Evolutionary conservation across 2,797 vertebrate genomes (phyloP), one percentile per base, ranked within the genome.

Genomic region (Benthosema pterotum): DNA sequence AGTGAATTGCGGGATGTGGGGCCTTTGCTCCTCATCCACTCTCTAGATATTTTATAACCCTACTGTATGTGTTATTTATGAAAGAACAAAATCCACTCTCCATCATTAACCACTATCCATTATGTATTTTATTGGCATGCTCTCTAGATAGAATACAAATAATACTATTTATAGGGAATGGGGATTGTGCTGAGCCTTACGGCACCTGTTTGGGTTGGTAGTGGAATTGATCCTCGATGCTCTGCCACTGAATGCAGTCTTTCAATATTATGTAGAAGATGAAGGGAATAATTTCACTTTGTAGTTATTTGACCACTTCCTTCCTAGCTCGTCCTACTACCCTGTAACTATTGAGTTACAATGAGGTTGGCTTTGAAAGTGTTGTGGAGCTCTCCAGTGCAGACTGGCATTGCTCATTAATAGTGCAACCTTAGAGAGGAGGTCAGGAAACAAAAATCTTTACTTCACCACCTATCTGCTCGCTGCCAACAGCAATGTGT

Each of bases 331-430:
- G 65, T 62, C 56, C 49, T 12, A 48, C 25, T 25, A 18, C 25
- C 12, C 52, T 68, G 75, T 76, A 57, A 77, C 73, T 48, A 52
- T 47, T 61, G 51, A 64, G 59, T 67, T 48, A 54, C 38, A 56
- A 43, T 49, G 13, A 51, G 64, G 64, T 54, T 56, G 50, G 18
- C 42, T 48, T 71, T 42, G 53, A 42, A 54, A 52, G 28, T 67
- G 43, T 53, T 58, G 46, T n/a, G 57, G 47, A 60, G 60, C 15
- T 63, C 57, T 67, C 15, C 46, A 63, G 63, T 58, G 47, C 13
- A 46, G 18, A 25, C 52, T 56, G 71, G 43, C 65, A 57, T 22
- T 45, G 47, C 71, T 83, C 54, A 78, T 82, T 77, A 79, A 73
- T 47, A 65, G n/a, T 4, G 17, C 59, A 69, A 70, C 66, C 55